Evolutionary conservation across 2,113 vertebrate genomes (phyloP).

Genomic region (Ceyx margarethae): DNA sequence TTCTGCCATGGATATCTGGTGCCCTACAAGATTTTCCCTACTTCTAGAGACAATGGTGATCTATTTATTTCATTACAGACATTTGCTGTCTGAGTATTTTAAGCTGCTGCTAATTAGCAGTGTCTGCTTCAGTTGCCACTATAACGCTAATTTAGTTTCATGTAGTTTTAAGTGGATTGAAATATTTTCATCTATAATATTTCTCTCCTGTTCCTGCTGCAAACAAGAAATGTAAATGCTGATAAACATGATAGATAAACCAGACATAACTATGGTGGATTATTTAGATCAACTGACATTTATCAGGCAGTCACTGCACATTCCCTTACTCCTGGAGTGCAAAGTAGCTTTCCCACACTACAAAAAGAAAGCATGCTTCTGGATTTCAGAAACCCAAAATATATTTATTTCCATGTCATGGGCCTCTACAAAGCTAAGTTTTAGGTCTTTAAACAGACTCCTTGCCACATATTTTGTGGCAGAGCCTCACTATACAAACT

Average conservation of each 20-base stretch:
- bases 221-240: not conserved
- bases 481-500: not conserved
- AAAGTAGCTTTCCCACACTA: not conserved
- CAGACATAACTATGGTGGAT: not conserved
- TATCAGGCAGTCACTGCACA: not conserved
- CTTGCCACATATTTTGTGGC: not conserved
- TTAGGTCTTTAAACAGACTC: not conserved
- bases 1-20: not conserved
- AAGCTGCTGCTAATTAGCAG: conserved; percentile 19
- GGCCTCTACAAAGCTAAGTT: not conserved
- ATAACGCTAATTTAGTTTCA: not conserved
- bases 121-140: not conserved
- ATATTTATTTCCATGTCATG: not conserved
- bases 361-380: not conserved
- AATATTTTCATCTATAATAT: not conserved
- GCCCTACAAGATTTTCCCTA: not conserved
- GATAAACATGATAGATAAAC: not conserved
- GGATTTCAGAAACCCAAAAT: not conserved
- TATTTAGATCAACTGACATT: not conserved
- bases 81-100: not conserved
- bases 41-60: not conserved
- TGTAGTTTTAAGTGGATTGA: not conserved
- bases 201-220: not conserved
- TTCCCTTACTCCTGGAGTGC: not conserved
- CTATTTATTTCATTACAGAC: conserved; percentile 30